Evolutionary conservation across 2,113 vertebrate genomes (phyloP).

Genomic region (Lepisosteus osseus): DNA sequence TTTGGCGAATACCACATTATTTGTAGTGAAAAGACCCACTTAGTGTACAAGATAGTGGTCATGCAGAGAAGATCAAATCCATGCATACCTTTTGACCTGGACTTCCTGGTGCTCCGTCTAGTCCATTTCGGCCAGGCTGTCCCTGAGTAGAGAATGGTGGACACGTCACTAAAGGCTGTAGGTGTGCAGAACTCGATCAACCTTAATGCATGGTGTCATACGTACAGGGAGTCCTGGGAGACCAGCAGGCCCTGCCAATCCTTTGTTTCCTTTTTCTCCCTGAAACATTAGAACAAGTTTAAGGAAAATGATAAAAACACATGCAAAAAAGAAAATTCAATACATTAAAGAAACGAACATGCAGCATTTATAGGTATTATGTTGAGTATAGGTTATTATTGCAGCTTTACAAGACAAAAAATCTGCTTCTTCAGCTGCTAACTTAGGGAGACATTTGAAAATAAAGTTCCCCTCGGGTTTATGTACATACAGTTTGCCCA

Average conservation of each 20-base stretch:
- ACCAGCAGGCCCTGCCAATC: constrained; percentile 74
- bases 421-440: no score
- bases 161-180: constrained; percentile 15
- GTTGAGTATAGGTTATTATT: no score
- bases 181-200: no score
- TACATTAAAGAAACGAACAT: no score
- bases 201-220: constrained; percentile 33
- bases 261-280: constrained; percentile 85
- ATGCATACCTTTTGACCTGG: constrained; percentile 82
- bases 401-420: no score
- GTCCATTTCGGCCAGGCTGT: constrained; percentile 78
- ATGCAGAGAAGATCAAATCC: constrained; percentile 10
- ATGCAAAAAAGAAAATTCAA: neutral
- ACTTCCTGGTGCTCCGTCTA: constrained; percentile 76
- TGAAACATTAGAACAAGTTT: constrained; percentile 39
- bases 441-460: no score
- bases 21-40: no score
- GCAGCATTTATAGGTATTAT: no score
- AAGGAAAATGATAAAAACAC: constrained; percentile 1
- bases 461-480: neutral
- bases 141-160: constrained; percentile 66
- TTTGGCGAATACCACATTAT: no score
- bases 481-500: constrained; percentile 74
- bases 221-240: constrained; percentile 78
- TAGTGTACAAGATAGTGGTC: no score